These are phyloP conservation scores for Engraulis encrasicolus DNA, from an alignment of 2,113 vertebrate species.

Conservation along the genomic window DNA sequence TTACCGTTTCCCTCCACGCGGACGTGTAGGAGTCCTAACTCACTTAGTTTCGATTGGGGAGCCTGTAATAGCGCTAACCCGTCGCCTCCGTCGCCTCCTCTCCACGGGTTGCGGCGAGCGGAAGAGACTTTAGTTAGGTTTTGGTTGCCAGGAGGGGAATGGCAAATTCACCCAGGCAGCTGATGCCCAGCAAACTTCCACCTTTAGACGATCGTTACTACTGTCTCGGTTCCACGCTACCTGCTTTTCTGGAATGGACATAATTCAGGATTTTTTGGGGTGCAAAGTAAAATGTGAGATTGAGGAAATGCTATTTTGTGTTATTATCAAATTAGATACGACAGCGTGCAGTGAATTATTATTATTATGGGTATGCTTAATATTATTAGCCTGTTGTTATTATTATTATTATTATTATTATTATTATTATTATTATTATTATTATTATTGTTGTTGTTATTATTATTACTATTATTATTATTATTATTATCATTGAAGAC, in stretches of 20 bases:
- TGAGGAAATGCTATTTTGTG: not conserved
- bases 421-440: not conserved
- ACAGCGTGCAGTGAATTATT: too few species aligned
- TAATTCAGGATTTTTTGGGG: not conserved
- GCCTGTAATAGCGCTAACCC: slow-evolving; percentile 75
- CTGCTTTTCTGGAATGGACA: not conserved
- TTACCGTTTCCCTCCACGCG: slow-evolving; percentile 60
- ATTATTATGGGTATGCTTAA: not conserved
- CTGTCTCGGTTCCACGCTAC: not conserved
- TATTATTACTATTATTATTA: too few species aligned
- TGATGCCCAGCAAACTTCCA: slow-evolving; percentile 7
- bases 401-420: not conserved
- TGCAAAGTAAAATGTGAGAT: not conserved
- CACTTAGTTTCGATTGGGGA: slow-evolving; percentile 77
- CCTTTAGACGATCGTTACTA: not conserved
- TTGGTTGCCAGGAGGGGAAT: slow-evolving; percentile 23
- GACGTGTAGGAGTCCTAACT: slow-evolving; percentile 73
- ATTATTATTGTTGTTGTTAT: too few species aligned
- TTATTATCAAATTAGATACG: not conserved
- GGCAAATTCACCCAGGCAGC: slow-evolving; percentile 35
- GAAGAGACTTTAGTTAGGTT: slow-evolving; percentile 50
- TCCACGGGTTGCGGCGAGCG: slow-evolving; percentile 62
- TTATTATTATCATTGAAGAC: too few species aligned
- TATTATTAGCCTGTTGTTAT: not conserved
- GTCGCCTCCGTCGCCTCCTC: slow-evolving; percentile 66